A percentile compares a stretch with the other conserved stretches of the same genome.
These are phyloP conservation scores for Globodera rostochiensis DNA, from an alignment of 1,140 invertebrate species.

Conservation along the genomic window DNA sequence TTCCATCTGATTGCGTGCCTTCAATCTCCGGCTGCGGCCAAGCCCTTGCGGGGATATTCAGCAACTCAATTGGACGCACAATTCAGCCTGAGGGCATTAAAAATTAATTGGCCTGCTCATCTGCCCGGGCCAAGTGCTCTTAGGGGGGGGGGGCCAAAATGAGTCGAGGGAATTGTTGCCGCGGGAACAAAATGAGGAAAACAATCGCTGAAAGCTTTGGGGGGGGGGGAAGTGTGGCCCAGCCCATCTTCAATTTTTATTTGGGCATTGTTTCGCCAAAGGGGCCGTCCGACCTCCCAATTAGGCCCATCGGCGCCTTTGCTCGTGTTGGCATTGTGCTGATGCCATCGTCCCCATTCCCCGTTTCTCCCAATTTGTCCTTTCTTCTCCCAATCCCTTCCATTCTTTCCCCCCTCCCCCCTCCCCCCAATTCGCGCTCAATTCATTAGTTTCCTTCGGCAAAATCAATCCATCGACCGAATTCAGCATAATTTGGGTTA, in stretches of 20 bases:
- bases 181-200: background rate
- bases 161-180: background rate
- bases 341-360: background rate
- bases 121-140: background rate
- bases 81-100: background rate
- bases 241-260: background rate
- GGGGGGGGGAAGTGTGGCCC: background rate
- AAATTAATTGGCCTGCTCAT: conserved; percentile 2
- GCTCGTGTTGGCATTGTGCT: background rate
- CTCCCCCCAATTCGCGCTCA: too few relatives aligned
- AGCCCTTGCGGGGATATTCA: background rate
- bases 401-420: background rate
- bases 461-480: background rate
- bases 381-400: background rate
- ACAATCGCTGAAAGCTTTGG: background rate
- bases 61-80: background rate
- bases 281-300: background rate
- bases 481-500: background rate
- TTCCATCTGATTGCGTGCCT: background rate
- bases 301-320: background rate
- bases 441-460: background rate
- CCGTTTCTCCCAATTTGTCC: background rate
- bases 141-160: background rate
- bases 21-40: background rate
- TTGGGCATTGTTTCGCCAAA: background rate